These are phyloP conservation scores for Gobius niger DNA, from an alignment of 2,113 vertebrate species.

Conservation along the genomic window DNA sequence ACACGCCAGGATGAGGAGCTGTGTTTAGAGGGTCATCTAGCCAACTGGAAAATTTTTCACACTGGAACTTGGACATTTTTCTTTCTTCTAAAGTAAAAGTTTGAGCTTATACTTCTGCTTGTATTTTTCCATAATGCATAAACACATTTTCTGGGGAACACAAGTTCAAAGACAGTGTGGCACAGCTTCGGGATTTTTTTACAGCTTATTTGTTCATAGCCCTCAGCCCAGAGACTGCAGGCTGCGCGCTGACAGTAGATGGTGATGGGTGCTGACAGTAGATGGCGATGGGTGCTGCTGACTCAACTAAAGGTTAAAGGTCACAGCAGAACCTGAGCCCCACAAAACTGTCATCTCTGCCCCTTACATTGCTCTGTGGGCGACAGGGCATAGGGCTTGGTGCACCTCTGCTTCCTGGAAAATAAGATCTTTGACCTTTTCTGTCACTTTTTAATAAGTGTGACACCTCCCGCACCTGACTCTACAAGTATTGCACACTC, in stretches of 20 bases:
- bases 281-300: conserved; percentile 46
- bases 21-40: too few species aligned
- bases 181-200: neutral
- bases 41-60: neutral
- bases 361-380: conserved; percentile 17
- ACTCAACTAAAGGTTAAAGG: conserved; percentile 38
- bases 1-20: too few species aligned
- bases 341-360: conserved; percentile 56
- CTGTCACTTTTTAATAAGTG: conserved; percentile 41
- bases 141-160: neutral
- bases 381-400: conserved; percentile 36
- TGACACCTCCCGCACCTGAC: conserved; percentile 29
- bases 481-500: neutral
- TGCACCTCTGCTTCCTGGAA: conserved; percentile 1
- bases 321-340: conserved; percentile 39
- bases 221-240: neutral
- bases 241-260: neutral
- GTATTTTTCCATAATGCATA: neutral
- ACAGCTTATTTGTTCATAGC: conserved; percentile 6
- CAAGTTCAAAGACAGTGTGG: neutral
- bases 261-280: conserved; percentile 36
- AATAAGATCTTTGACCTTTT: conserved; percentile 33
- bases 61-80: too few species aligned
- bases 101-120: neutral
- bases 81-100: neutral